Percentiles rank a stretch among this genome's conserved stretches.
Evolutionary conservation across 2,888 invertebrate species (phyloP).

Genomic region (Entomobrya proxima): DNA sequence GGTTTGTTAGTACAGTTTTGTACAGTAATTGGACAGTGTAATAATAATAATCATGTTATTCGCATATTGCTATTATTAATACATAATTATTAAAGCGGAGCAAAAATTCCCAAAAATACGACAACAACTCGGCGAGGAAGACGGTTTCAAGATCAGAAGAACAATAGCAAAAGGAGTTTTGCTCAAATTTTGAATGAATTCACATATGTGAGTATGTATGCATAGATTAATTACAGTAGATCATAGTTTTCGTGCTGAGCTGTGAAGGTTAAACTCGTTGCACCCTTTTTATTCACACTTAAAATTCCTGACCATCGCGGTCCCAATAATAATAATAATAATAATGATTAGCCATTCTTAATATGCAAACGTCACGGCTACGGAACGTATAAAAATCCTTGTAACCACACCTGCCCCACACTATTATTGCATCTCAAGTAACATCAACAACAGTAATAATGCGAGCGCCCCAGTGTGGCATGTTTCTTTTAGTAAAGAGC

Average conservation of each 20-base stretch:
- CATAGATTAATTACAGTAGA: constrained; percentile 65
- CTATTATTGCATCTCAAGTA: not conserved
- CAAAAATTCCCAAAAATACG: constrained; percentile 37
- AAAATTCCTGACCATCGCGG: constrained; percentile 56
- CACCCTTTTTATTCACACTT: constrained; percentile 63
- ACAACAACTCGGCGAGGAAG: constrained; percentile 16
- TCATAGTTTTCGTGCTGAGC: constrained; percentile 65
- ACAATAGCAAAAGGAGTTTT: constrained; percentile 11
- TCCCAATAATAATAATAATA: constrained; percentile 35
- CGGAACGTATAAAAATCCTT: constrained; percentile 37
- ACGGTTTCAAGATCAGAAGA: constrained; percentile 17
- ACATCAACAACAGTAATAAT: not conserved
- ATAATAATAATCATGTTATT: not conserved
- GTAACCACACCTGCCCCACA: constrained; percentile 53
- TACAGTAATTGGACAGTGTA: not conserved
- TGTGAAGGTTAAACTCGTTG: constrained; percentile 66
- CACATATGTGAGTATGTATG: not conserved
- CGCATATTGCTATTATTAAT: constrained; percentile 2
- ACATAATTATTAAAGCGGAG: constrained; percentile 30
- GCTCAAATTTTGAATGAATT: constrained; percentile 1
- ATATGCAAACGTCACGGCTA: constrained; percentile 55
- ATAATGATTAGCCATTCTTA: constrained; percentile 57
- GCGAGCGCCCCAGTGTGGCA: not conserved
- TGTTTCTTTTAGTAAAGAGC: not conserved
- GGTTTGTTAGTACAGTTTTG: constrained; percentile 7